phyloP scores from a whole-genome alignment of 1,140 invertebrate species.

The Dufourea novaeangliae region DNA sequence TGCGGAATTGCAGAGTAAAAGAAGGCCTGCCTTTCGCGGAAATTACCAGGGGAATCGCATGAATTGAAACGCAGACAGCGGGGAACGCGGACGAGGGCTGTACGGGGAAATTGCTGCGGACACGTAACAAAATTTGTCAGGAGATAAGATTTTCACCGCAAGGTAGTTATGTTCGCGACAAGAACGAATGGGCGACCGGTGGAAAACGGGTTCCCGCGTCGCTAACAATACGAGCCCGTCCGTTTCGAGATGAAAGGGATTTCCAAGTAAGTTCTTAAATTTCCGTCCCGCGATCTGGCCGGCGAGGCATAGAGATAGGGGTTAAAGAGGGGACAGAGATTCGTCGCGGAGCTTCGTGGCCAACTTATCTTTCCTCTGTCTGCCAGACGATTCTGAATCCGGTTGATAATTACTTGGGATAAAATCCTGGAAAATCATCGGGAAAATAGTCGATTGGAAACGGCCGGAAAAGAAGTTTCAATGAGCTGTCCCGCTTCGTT shows the following conservation, averaged over 20 bases:
- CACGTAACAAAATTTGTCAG: slow-evolving; percentile 65
- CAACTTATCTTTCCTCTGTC: slow-evolving; percentile 11
- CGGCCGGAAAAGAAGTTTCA: background rate
- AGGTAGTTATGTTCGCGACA: slow-evolving; percentile 54
- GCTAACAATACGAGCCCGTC: slow-evolving; percentile 59
- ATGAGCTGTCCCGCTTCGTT: background rate
- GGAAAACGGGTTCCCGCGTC: slow-evolving; percentile 52
- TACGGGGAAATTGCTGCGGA: slow-evolving; percentile 57
- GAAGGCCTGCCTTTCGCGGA: background rate
- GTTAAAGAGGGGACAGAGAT: slow-evolving; percentile 15
- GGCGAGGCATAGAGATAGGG: background rate
- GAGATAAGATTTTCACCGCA: slow-evolving; percentile 61
- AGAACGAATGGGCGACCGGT: slow-evolving; percentile 57
- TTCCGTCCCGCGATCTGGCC: slow-evolving; percentile 41
- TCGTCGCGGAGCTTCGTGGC: no score
- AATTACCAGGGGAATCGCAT: background rate
- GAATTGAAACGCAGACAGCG: background rate
- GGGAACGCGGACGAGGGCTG: slow-evolving; percentile 18
- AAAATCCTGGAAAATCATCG: background rate
- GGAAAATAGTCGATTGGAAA: slow-evolving; percentile 13
- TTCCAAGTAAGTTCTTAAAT: slow-evolving; percentile 62
- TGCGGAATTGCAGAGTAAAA: background rate
- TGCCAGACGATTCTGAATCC: background rate
- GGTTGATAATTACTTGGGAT: slow-evolving; percentile 46
- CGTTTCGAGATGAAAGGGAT: slow-evolving; percentile 48